Percentiles rank a stretch among this genome's conserved stretches.
Conservation (phyloP, 2,797 vertebrate genomes). For the Xenops minutus region DNA sequence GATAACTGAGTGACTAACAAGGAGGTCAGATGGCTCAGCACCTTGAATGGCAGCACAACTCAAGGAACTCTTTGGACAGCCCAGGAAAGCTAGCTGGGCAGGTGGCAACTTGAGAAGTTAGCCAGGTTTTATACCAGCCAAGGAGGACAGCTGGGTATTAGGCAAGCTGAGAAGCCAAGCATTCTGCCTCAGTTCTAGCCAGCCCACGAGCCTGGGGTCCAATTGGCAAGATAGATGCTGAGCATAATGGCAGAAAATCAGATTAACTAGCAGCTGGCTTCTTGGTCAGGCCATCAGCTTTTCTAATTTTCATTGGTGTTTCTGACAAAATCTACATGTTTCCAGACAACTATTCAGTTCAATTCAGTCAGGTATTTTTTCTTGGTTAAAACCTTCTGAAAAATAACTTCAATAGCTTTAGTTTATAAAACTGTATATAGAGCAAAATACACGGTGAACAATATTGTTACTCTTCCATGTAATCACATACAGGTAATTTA, state of each 20-base stretch:
- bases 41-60: background rate
- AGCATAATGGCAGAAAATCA: constrained; percentile 28
- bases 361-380: background rate
- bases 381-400: background rate
- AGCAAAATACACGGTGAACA: background rate
- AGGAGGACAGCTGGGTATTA: constrained; percentile 3
- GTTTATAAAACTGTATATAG: background rate
- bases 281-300: background rate
- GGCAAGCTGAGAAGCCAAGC: background rate
- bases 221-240: background rate
- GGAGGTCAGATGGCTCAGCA: background rate
- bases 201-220: background rate
- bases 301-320: background rate
- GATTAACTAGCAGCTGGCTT: background rate
- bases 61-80: background rate
- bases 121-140: background rate
- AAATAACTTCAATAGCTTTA: background rate
- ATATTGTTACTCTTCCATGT: background rate
- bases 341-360: background rate
- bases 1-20: background rate
- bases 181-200: background rate
- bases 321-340: background rate
- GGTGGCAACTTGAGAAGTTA: background rate
- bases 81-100: background rate
- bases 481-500: background rate